Evolutionary conservation across 2,113 vertebrate species (phyloP).

Genomic region (Patagioenas fasciata): DNA sequence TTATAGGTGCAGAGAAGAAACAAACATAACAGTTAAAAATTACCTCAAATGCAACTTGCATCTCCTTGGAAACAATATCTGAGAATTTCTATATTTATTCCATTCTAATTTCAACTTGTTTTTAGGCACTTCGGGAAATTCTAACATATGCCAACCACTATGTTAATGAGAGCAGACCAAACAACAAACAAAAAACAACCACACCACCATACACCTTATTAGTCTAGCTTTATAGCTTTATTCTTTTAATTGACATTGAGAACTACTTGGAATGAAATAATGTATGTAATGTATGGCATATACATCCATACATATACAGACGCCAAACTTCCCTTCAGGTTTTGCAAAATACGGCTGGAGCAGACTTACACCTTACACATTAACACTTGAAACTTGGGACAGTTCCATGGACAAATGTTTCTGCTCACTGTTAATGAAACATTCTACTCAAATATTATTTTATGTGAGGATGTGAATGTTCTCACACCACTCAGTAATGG

Average conservation of each 20-base stretch:
- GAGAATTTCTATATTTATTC: background rate
- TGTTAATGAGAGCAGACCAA: background rate
- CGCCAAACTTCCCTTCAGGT: background rate
- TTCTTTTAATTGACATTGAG: background rate
- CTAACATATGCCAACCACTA: background rate
- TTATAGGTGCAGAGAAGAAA: background rate
- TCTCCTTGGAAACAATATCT: background rate
- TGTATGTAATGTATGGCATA: fast-evolving
- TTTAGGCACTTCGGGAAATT: background rate
- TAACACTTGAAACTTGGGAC: background rate
- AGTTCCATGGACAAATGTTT: background rate
- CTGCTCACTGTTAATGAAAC: background rate
- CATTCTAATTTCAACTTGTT: background rate
- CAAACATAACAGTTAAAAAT: background rate
- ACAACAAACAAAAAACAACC: background rate
- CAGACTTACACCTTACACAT: background rate
- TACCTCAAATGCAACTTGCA: background rate
- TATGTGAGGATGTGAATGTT: background rate
- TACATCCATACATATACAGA: background rate
- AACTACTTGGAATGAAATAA: background rate
- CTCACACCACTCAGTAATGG: background rate
- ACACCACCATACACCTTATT: background rate
- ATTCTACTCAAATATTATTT: background rate
- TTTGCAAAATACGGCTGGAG: background rate
- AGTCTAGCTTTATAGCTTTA: background rate